Evolutionary conservation across 2,888 invertebrate species (phyloP).

Genomic region (Crematogaster levior): DNA sequence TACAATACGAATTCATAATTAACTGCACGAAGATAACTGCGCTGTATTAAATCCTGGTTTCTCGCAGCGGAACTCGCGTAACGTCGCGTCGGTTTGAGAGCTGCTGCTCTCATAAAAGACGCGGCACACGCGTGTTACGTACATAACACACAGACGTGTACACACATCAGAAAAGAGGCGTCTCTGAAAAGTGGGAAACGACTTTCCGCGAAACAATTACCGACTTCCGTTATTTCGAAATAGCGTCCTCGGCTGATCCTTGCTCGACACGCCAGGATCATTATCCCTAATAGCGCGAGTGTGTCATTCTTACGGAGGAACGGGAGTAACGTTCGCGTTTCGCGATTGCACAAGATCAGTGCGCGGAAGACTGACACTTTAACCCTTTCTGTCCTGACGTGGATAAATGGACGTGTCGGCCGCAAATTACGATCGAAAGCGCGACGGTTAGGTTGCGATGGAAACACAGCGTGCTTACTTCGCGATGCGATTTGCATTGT

Average conservation of each 20-base stretch:
- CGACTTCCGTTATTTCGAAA: constrained; percentile 76
- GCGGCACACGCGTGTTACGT: constrained; percentile 29
- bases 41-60: constrained; percentile 14
- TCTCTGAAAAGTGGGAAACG: constrained; percentile 75
- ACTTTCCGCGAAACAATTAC: constrained; percentile 81
- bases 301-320: constrained; percentile 51
- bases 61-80: neutral
- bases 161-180: constrained; percentile 47
- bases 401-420: constrained; percentile 14
- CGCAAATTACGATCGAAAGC: constrained; percentile 38
- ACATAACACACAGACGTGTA: constrained; percentile 8
- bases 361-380: constrained; percentile 33
- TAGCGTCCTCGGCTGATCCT: constrained; percentile 63
- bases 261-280: constrained; percentile 71
- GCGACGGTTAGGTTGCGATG: constrained; percentile 1
- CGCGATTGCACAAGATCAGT: constrained; percentile 43
- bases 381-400: constrained; percentile 38
- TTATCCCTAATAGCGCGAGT: constrained; percentile 72
- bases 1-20: constrained; percentile 23
- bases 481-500: constrained; percentile 7
- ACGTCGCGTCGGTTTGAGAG: constrained; percentile 31
- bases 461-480: neutral
- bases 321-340: constrained; percentile 13
- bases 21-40: neutral
- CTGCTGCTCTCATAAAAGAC: constrained; percentile 56